These are phyloP conservation scores for Gobio gobio DNA, from an alignment of 2,113 vertebrate genomes.

Conservation along the genomic window DNA sequence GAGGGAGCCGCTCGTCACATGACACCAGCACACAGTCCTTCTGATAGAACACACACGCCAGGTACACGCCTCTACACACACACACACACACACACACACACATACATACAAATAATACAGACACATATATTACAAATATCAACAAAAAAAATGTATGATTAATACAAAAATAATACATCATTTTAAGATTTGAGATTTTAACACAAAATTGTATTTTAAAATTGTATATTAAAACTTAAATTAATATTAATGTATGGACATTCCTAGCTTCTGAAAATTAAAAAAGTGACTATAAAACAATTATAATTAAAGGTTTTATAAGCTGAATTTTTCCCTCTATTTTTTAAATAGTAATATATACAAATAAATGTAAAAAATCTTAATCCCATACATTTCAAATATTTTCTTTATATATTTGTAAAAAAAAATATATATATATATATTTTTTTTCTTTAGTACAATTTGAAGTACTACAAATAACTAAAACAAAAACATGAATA, in stretches of 20 bases:
- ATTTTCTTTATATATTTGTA: no score
- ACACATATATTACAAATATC: no score
- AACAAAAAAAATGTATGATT: no score
- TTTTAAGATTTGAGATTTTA: no score
- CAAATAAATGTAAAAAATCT: neutral
- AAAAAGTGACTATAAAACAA: neutral
- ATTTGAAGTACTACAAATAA: neutral
- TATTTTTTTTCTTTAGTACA: neutral
- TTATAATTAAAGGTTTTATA: neutral
- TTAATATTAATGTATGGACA: no score
- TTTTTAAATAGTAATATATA: no score
- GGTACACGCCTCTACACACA: conserved; percentile 75
- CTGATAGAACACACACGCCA: conserved; percentile 77
- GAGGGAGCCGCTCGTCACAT: conserved; percentile 77
- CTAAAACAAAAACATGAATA: neutral
- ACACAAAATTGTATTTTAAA: no score
- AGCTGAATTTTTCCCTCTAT: neutral
- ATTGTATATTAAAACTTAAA: no score
- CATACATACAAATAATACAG: neutral
- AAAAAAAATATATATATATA: no score
- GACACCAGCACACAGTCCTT: conserved; percentile 78
- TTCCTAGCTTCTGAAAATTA: no score
- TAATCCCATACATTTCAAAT: no score
- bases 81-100: neutral
- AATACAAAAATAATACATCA: no score